Conservation (phyloP, 1,140 invertebrate genomes). For the Camponotus floridanus region DNA sequence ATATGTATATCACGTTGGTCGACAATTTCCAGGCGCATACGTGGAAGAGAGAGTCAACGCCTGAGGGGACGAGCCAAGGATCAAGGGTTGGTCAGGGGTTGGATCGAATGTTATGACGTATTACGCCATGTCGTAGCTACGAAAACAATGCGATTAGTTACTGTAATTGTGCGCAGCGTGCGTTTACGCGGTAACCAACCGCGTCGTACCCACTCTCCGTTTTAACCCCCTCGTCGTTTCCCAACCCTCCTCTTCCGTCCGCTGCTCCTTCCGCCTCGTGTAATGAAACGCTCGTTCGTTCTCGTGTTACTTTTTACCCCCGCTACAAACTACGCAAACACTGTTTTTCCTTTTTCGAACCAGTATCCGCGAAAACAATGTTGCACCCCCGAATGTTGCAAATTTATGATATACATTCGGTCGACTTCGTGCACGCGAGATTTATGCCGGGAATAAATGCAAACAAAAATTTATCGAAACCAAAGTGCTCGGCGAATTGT, state of each 20-base stretch:
- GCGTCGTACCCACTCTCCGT: conserved; percentile 51
- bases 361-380: conserved; percentile 50
- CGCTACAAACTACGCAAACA: conserved; percentile 43
- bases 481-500: conserved; percentile 9
- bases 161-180: conserved; percentile 76
- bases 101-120: conserved; percentile 78
- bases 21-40: conserved; percentile 73
- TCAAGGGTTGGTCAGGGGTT: conserved; percentile 57
- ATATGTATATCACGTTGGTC: conserved; percentile 66
- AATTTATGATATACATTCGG: conserved; percentile 54
- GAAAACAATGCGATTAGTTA: conserved; percentile 82
- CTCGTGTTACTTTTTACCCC: conserved; percentile 64
- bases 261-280: conserved; percentile 44
- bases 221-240: conserved; percentile 15
- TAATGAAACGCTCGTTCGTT: conserved; percentile 73
- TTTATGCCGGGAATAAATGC: conserved; percentile 61
- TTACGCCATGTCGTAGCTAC: conserved; percentile 77
- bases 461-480: conserved; percentile 54
- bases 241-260: neutral
- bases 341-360: conserved; percentile 55
- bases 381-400: conserved; percentile 53
- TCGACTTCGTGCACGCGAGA: conserved; percentile 13
- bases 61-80: conserved; percentile 62
- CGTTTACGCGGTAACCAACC: conserved; percentile 71
- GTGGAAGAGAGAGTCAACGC: conserved; percentile 27